phyloP scores from a whole-genome alignment of 2,888 invertebrate genomes.

The Phoenoteleia sp. region DNA sequence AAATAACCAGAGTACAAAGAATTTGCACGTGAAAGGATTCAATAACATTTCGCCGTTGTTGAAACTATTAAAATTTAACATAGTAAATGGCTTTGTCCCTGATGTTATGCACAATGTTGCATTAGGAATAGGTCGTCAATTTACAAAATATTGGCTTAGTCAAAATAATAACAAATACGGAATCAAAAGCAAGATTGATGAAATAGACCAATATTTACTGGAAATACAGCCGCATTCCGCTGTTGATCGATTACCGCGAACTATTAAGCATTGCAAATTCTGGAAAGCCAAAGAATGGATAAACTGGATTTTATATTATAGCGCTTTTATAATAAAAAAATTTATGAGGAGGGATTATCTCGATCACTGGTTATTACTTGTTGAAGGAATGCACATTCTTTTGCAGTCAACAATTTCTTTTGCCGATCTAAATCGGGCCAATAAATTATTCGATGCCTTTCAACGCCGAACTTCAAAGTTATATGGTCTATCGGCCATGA shows the following conservation, averaged over 20 bases:
- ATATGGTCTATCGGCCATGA: not conserved
- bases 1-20: not conserved
- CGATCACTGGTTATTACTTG: constrained; percentile 23
- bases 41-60: constrained; percentile 35
- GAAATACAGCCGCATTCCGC: constrained; percentile 9
- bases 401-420: constrained; percentile 17
- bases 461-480: not conserved
- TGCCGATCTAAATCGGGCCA: not conserved
- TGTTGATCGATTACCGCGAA: constrained; percentile 20
- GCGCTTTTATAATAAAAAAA: not conserved
- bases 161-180: not conserved
- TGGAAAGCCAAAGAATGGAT: constrained; percentile 41
- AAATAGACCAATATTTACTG: constrained; percentile 1
- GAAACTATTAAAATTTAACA: constrained; percentile 49
- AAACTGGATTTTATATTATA: constrained; percentile 25
- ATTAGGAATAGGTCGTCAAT: constrained; percentile 54
- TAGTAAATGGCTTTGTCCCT: constrained; percentile 58
- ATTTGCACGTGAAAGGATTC: constrained; percentile 31
- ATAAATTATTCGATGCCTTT: not conserved
- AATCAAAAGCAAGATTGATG: constrained; percentile 14
- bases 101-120: constrained; percentile 61
- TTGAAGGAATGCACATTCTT: constrained; percentile 22
- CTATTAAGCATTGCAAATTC: not conserved
- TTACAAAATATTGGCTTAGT: constrained; percentile 19
- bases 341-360: constrained; percentile 8